Evolutionary conservation across 2,888 invertebrate genomes (phyloP), one percentile per base, ranked within the genome.

Genomic region (Mesopsocus fuscifrons): DNA sequence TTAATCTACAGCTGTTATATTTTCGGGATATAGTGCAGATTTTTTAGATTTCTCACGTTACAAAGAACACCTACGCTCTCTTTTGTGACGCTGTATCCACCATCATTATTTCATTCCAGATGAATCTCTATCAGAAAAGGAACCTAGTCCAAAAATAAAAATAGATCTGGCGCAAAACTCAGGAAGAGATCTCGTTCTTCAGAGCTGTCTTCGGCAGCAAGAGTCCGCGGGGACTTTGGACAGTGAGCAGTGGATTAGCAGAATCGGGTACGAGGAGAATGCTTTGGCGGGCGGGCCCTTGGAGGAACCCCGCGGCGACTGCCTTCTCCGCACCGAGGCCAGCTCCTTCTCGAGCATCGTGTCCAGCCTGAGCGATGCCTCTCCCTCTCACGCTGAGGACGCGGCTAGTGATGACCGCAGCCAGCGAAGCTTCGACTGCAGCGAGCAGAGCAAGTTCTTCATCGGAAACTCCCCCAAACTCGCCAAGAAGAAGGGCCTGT

Each of bases 351-450:
- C 74, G 2, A 78, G 77, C 52, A 77, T 76, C 16, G 69, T 76
- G 43, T 77, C 77, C 6, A 77, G 74, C 55, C 59, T 76, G 23
- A 77, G 77, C n/a, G 77, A 77, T 58, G 71, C 71, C 44, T 77
- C 77, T 1, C 65, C 76, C 2, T 64, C 66, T 35, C 50, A 46
- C 17, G 47, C 48, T 45, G 52, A 49, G 41, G 52, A 52, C 45
- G 44, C 46, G 17, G 46, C 47, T 18, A 34, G 45, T 17, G 69
- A 70, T 47, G 17, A 20, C 20, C 15, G 20, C 6, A 38, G 38
- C 21, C 38, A 38, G 13, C n/a, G 20, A 6, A 38, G 38, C 21
- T 13, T 20, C 5, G 38, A 38, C 21, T 38, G 38, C 38, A 20
- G 38, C 20, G 38, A 38, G 21, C 17, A 38, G 13, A 38, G 38